Base-by-base conservation (phyloP, 2,888 invertebrate genomes). In the Dascillus cervinus region DNA sequence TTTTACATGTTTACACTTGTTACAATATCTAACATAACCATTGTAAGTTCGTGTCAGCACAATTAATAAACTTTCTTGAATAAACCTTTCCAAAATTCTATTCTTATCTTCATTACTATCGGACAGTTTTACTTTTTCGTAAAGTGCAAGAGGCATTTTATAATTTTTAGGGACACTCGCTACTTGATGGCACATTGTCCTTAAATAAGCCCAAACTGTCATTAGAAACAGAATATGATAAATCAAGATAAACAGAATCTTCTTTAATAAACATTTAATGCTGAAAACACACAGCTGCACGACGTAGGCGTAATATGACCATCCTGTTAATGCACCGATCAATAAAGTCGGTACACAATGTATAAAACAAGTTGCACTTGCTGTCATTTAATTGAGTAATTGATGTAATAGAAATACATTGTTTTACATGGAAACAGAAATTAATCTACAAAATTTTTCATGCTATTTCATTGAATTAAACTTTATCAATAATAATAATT, bases 1-100 rank as follows among this genome's bases (percentile, higher is more conserved):
- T 62, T 96, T 96, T 34, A 96, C 76, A 42, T 86, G 77, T 52
- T 82, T 77, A 63, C 95, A 96, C 50, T 88, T 85, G 55, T 88
- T 88, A 70, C 95, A 95, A 13, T 25, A 33, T 13, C 40, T 40
- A 43, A 87, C 76, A 27, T 77, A 68, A 64, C 77, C 76, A 56
- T 69, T 65, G 33, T 70, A 65, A 23, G 74, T 76, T 71, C 88
- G 77, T 62, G 85, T 88, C 39, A 79, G 74, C 28, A 90, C 72
- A 20, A 89, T 89, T 48, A 88, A 72, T 53, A 79, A 76, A 62
- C 77, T 79, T 29, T 82, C 80, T 62, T 81, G 3, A 20, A 31
- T 32, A 29, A 32, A 80, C 49, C 77, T 72, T 55, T 86, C 82
- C 43, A 91, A 66, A 41, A 89, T 73, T 47, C 75, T 72, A 49